Base-by-base conservation (phyloP, 64 coral and sea anemone genomes). In the Porites australiensis region DNA sequence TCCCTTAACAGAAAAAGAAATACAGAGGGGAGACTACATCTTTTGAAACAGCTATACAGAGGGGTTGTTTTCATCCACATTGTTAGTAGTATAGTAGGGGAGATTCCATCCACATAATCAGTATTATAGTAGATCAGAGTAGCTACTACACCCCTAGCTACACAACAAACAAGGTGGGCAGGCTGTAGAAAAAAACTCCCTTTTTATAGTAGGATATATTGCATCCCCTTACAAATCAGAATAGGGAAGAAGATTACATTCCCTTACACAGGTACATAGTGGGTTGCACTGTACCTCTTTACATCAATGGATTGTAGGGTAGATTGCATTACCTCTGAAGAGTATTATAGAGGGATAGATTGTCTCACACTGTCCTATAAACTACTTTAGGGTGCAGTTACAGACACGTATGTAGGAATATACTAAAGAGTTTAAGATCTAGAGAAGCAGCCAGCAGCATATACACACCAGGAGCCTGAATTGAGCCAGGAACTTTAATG, bases 381-480 rank as follows among this genome's bases (percentile, higher is more conserved):
- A 21, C 7, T 3, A 70, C 23, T 70, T 21, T 70, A 21, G 23
- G 23, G 71, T 74, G 71, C 71, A 74, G 27, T 74, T 74, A 74
- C 22, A 88, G 51, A 73, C 86, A 74, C 68, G 85, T 87, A 73
- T 52, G 60, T 50, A 90, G 64, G 63, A 60, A 37, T 64, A 83
- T 23, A 92, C 79, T 63, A 64, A 65, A 83, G 54, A 92, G 71
- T 66, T 75, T 61, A 85, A 79, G 82, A 67, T 55, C 19, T 59
- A 93, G 51, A 87, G 70, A 72, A 72, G 69, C 62, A 96, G 79
- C 67, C 58, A 64, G 59, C 70, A 69, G 64, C 58, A 73, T 53
- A 93, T 97, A 97, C 95, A 97, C 95, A 97, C 95, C 95, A 88
- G 95, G 95, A 91, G 95, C 95, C 90, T 97, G 95, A 91, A 97